Conservation (phyloP, 37 sponge, comb jelly and placozoan genomes). For the Eunapius fragilis region DNA sequence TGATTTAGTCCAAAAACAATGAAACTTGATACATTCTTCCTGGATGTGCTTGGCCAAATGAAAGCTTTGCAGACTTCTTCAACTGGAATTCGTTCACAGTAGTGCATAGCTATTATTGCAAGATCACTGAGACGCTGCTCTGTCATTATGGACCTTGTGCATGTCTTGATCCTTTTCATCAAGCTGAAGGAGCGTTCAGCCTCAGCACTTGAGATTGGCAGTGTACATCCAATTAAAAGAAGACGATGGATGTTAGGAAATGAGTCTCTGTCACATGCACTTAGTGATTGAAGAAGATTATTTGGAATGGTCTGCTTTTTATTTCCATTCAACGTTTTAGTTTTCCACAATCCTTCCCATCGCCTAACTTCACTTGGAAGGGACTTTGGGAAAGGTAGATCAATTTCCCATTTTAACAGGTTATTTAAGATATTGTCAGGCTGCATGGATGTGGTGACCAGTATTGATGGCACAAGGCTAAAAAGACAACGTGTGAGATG, state of each 20-base stretch:
- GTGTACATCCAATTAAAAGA: constrained; percentile 50
- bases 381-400: constrained; percentile 38
- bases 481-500: constrained; percentile 23
- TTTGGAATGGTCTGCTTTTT: constrained; percentile 5
- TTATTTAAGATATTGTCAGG: background rate
- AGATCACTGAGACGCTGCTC: constrained; percentile 40
- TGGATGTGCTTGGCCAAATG: constrained; percentile 26
- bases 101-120: constrained; percentile 54
- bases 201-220: constrained; percentile 64
- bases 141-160: constrained; percentile 42
- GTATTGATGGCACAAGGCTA: constrained; percentile 22
- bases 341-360: constrained; percentile 41
- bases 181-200: constrained; percentile 30
- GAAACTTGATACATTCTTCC: constrained; percentile 33
- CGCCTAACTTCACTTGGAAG: constrained; percentile 43
- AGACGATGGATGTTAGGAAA: constrained; percentile 51
- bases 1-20: constrained; percentile 30
- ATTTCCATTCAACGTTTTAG: background rate
- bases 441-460: background rate
- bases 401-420: constrained; percentile 21
- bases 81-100: constrained; percentile 24
- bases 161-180: constrained; percentile 36
- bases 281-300: constrained; percentile 31
- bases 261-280: constrained; percentile 27
- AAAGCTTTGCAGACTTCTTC: constrained; percentile 48